These are phyloP conservation scores for Petrocephalus microphthalmus DNA, from an alignment of 2,113 vertebrate genomes.

Conservation along the genomic window DNA sequence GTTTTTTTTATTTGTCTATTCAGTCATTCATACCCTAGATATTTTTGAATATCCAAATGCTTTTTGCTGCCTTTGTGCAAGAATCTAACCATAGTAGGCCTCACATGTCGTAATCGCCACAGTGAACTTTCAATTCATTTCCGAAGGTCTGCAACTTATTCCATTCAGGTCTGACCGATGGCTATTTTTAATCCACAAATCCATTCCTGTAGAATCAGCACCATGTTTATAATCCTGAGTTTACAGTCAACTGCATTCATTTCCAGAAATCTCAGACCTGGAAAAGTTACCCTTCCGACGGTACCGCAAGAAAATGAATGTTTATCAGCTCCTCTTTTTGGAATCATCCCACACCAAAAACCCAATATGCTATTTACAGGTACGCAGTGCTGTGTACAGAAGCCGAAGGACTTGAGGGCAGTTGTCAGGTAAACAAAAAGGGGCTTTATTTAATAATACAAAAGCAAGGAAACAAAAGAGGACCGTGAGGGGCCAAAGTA, in stretches of 20 bases:
- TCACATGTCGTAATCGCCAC: not conserved
- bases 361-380: not conserved
- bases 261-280: conserved; percentile 9
- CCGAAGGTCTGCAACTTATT: not conserved
- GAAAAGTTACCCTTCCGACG: conserved; percentile 19
- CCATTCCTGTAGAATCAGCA: conserved; percentile 14
- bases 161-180: not conserved
- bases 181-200: conserved; percentile 16
- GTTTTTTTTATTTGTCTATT: not conserved
- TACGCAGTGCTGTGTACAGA: too few relatives aligned
- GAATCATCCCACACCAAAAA: not conserved
- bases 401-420: too few relatives aligned
- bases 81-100: not conserved
- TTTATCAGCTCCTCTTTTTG: not conserved
- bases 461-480: too few relatives aligned
- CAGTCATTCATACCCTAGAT: not conserved
- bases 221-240: conserved; percentile 20
- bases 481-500: too few relatives aligned
- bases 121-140: conserved; percentile 8
- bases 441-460: too few relatives aligned
- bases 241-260: not conserved
- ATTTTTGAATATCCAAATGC: not conserved
- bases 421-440: too few relatives aligned
- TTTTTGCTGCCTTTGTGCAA: not conserved
- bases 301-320: not conserved